Percentiles rank a stretch among this genome's conserved stretches.
Evolutionary conservation across 2,113 vertebrate genomes (phyloP).

Genomic region (Gobius niger): DNA sequence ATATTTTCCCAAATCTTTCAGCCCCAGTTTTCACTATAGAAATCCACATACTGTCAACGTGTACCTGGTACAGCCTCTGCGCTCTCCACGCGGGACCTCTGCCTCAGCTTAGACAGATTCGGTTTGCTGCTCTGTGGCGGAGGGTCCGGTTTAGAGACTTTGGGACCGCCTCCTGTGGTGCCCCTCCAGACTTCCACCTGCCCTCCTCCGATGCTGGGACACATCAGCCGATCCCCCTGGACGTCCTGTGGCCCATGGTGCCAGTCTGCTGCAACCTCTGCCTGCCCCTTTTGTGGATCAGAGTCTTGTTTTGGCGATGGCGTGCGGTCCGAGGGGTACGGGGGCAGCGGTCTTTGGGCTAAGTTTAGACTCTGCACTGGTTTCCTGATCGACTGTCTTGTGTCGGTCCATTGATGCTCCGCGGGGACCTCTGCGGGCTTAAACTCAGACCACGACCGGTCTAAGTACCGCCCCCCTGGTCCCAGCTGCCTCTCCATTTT

Average conservation of each 20-base stretch:
- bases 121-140: slow-evolving; percentile 73
- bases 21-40: background rate
- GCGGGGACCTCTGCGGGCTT: slow-evolving; percentile 46
- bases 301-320: slow-evolving; percentile 62
- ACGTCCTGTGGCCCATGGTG: slow-evolving; percentile 40
- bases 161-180: slow-evolving; percentile 5
- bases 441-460: slow-evolving; percentile 68
- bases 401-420: slow-evolving; percentile 59
- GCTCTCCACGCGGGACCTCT: slow-evolving; percentile 64
- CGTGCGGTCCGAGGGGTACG: slow-evolving; percentile 68
- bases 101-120: slow-evolving; percentile 59
- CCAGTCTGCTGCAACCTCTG: slow-evolving; percentile 46
- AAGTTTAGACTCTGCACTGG: slow-evolving; percentile 39
- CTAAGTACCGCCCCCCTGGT: slow-evolving; percentile 66
- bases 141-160: slow-evolving; percentile 64
- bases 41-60: slow-evolving; percentile 1
- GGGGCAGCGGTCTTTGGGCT: slow-evolving; percentile 66
- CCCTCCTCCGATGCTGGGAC: slow-evolving; percentile 30
- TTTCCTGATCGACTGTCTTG: slow-evolving; percentile 52
- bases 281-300: slow-evolving; percentile 28
- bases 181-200: slow-evolving; percentile 59
- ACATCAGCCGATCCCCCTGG: slow-evolving; percentile 40
- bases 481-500: slow-evolving; percentile 72
- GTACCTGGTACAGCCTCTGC: slow-evolving; percentile 60
- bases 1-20: too few species aligned